Evolutionary conservation across 1,140 invertebrate genomes (phyloP), one percentile per base, ranked within the genome.

Genomic region (Atopsyche davidsoni): DNA sequence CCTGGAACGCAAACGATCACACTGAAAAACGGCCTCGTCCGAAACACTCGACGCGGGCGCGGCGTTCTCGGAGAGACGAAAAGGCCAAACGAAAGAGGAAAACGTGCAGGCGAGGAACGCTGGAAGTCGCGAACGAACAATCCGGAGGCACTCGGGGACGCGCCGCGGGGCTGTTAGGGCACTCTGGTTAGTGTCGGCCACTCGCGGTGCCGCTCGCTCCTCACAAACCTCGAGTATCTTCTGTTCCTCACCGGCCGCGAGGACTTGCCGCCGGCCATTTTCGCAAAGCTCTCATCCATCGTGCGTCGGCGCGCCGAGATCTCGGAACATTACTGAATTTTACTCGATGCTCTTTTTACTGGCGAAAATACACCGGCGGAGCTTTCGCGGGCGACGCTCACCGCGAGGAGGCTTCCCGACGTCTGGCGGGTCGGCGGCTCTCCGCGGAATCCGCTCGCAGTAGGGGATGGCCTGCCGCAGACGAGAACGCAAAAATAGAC

Each of bases 161-260:
- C 35, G 42, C 46, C 46, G 18, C 42, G 31, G 23, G n/a, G 10
- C 23, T 39, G 36, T 39, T 39, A 40, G 17, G 24, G 21, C 14
- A 41, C 10, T 41, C 46, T 14, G 28, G 46, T 49, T 49, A 49
- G 18, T 41, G 13, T 39, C 17, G 38, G 16, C 18, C 32, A 31
- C 32, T 31, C 16, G 22, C 28, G 13, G n/a, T 18, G 32, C 19
- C 28, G 4, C 6, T 6, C 25, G 22, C 34, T 16, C 28, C 14
- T 23, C 22, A 70, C 72, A 65, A 56, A 75, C 74, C 73, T 66
- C 60, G 75, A 76, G 60, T 77, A 72, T 56, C 75, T 66, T 55
- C 75, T 75, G 68, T 75, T 79, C 45, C 77, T 69, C 35, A 78
- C 75, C 35, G 76, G 77, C 46, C 76, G 67, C 51, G 65, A 64